phyloP scores from a whole-genome alignment of 1,140 invertebrate species.

The Cylas formicarius region DNA sequence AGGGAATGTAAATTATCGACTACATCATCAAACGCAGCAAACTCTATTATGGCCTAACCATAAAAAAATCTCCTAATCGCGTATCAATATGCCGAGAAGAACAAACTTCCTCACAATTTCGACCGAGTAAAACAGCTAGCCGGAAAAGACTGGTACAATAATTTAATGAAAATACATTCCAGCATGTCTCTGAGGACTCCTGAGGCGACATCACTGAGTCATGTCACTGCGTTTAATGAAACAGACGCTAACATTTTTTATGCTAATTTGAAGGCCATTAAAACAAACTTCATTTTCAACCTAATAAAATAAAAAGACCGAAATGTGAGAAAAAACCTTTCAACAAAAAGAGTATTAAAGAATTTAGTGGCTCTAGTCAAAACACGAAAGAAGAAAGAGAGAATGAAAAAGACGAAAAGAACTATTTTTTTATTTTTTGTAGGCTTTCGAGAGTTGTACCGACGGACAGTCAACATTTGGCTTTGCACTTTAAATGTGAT shows the following conservation, averaged over 20 bases:
- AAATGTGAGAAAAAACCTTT: no score
- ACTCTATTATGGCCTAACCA: slow-evolving; percentile 12
- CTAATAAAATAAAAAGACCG: no score
- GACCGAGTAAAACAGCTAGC: slow-evolving; percentile 26
- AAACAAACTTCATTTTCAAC: slow-evolving; percentile 8
- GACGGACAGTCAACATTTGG: no score
- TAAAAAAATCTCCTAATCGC: slow-evolving; percentile 11
- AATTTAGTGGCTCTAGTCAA: no score
- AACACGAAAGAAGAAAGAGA: no score
- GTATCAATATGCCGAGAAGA: slow-evolving; percentile 12
- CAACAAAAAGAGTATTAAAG: no score
- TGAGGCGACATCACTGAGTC: slow-evolving; percentile 22
- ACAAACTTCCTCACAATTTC: slow-evolving; percentile 12
- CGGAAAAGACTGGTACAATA: slow-evolving; percentile 34
- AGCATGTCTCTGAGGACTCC: slow-evolving; percentile 24
- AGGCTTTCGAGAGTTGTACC: no score
- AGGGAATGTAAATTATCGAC: not conserved
- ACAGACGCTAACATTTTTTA: slow-evolving; percentile 28
- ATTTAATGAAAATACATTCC: slow-evolving; percentile 34
- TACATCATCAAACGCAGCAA: slow-evolving; percentile 3
- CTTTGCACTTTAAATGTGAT: no score
- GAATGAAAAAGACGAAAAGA: no score
- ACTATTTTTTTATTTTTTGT: no score
- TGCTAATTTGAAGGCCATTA: slow-evolving; percentile 14
- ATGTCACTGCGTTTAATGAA: slow-evolving; percentile 26